Base-by-base conservation (phyloP, 2,113 vertebrate species). In the Desmodus rotundus region DNA sequence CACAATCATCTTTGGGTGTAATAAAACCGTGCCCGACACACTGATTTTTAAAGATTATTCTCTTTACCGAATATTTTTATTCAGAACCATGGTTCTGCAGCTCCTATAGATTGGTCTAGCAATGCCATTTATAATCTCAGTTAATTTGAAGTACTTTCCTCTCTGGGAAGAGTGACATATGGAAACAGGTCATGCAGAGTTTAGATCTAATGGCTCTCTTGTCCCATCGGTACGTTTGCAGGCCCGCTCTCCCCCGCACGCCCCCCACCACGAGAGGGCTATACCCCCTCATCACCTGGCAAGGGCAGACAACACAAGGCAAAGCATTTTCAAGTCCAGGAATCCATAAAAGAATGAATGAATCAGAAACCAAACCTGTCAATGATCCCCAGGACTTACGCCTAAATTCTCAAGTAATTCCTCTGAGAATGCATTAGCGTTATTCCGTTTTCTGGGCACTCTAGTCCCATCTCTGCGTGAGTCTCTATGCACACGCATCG, bases 31-130 rank as follows among this genome's bases (percentile, higher is more conserved):
- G 45, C 13, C 50, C 81, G 68, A 58, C 61, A 63, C 28, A 63
- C 28, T 14, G 2, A 31, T 31, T 52, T 77, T 77, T 68, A 92
- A 83, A n/a, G 28, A 22, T 7, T 76, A 17, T 47, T 72, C 13
- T 93, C 14, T 72, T 90, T 15, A 54, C 7, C 65, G 41, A 83
- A 4, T n/a, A 61, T 28, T 86, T 93, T 98, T 85, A 41, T 82
- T 93, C 52, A 52, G 38, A 89, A 76, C 63, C 87, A 43, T 20
- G 52, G 94, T 95, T 94, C 92, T 76, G 47, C 36, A 96, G 92
- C 61, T 91, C 83, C 54, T 82, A 45, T 91, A 97, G 94, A 97
- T 84, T 94, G 67, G 47, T 41, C 33, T 78, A 83, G 91, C 26
- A 93, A 87, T 91, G 83, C 61, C 94, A 95, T 95, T 45, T 5